Evolutionary conservation across 2,888 invertebrate genomes (phyloP).

Genomic region (Steinernema hermaphroditum): DNA sequence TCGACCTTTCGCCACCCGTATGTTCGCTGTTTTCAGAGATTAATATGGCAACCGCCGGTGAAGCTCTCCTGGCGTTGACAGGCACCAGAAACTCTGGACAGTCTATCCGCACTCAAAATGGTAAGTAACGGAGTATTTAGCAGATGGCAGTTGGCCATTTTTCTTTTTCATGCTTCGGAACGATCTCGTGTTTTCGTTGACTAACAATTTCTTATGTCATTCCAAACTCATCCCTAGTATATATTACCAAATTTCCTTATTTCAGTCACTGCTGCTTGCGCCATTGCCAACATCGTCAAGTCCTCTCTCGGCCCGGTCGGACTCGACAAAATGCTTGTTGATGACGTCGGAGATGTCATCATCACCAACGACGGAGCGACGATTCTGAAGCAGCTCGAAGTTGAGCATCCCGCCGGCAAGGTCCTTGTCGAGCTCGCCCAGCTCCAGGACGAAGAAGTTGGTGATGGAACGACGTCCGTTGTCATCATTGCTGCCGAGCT

Average conservation of each 20-base stretch:
- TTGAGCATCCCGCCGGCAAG: conserved; percentile 96
- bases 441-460: conserved; percentile 94
- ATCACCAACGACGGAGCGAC: conserved; percentile 96
- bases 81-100: conserved; percentile 88
- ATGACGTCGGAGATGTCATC: conserved; percentile 99
- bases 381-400: conserved; percentile 90
- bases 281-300: conserved; percentile 98
- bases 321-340: conserved; percentile 98
- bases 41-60: conserved; percentile 53
- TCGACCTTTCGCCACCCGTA: no score
- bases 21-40: background rate
- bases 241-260: no score
- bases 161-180: no score
- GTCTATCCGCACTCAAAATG: conserved; percentile 94
- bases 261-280: conserved; percentile 90
- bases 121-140: conserved; percentile 70
- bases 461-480: conserved; percentile 98
- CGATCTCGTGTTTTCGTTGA: no score
- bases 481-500: conserved; percentile 78
- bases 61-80: conserved; percentile 66
- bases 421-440: conserved; percentile 96
- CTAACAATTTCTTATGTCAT: no score
- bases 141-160: background rate
- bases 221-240: no score
- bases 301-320: conserved; percentile 97